These are phyloP conservation scores for Zygothrica quintamaculata DNA, from an alignment of 2,888 invertebrate genomes.

Conservation along the genomic window DNA sequence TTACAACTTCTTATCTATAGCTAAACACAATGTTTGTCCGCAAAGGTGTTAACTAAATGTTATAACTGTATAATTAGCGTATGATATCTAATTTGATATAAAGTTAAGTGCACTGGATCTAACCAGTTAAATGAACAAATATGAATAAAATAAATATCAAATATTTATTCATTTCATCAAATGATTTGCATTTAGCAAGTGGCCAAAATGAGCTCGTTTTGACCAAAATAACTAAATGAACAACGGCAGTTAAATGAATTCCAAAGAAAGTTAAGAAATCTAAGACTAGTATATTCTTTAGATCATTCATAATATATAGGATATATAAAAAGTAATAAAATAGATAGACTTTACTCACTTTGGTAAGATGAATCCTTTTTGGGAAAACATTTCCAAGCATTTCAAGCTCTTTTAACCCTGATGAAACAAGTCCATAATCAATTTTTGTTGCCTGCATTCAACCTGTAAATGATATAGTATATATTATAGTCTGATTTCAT, in stretches of 20 bases:
- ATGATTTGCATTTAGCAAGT: constrained; percentile 34
- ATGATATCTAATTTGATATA: constrained; percentile 41
- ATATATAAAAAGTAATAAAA: no score
- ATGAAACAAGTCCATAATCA: no score
- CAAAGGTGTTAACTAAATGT: constrained; percentile 10
- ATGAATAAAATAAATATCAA: constrained; percentile 24
- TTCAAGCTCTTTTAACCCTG: no score
- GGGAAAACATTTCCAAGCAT: no score
- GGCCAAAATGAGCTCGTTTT: constrained; percentile 15
- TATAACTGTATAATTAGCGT: constrained; percentile 48
- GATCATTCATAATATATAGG: constrained; percentile 1
- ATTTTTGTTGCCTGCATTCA: no score
- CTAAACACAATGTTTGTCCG: no score
- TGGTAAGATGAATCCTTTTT: no score
- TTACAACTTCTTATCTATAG: constrained; percentile 35
- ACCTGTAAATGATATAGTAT: constrained; percentile 14
- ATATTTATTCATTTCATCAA: constrained; percentile 39
- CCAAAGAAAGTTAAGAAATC: no score
- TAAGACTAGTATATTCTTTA: not conserved
- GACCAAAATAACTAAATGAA: constrained; percentile 25
- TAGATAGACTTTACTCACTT: no score
- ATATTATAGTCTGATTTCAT: not conserved
- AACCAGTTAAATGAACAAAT: constrained; percentile 71
- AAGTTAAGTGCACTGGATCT: constrained; percentile 76
- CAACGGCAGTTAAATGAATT: constrained; percentile 46